Evolutionary conservation across 2,888 invertebrate genomes (phyloP).

Genomic region (Belgica antarctica): DNA sequence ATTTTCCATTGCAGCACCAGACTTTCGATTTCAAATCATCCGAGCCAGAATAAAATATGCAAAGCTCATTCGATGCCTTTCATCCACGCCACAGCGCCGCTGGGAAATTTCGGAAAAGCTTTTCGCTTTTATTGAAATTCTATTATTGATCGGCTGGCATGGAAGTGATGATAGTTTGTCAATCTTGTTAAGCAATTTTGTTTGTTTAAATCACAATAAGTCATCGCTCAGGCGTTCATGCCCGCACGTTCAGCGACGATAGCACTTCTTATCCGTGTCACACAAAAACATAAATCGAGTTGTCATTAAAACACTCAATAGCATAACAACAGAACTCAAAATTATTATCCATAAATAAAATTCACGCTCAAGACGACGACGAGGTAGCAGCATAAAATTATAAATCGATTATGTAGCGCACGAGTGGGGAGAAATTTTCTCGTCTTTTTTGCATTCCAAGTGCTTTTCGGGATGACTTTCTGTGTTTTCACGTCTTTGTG

Average conservation of each 20-base stretch:
- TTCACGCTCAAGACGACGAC: slow-evolving; percentile 4
- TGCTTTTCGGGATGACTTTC: neutral
- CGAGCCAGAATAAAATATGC: neutral
- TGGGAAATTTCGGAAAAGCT: too few species aligned
- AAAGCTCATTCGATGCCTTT: neutral
- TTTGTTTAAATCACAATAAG: slow-evolving; percentile 19
- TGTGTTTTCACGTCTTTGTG: neutral
- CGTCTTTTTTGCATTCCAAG: neutral
- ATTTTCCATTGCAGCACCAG: neutral
- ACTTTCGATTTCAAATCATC: neutral
- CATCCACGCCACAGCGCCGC: neutral
- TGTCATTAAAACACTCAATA: neutral
- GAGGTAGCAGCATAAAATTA: neutral
- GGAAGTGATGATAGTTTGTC: neutral
- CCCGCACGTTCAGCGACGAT: too few species aligned
- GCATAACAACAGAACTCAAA: slow-evolving; percentile 1
- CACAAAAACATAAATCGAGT: slow-evolving; percentile 3
- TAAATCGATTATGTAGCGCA: slow-evolving; percentile 33
- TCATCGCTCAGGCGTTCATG: neutral
- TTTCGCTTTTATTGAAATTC: neutral
- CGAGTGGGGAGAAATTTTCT: neutral
- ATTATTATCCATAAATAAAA: slow-evolving; percentile 1
- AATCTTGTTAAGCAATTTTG: neutral
- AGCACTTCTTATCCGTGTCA: neutral
- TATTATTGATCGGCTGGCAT: neutral